phyloP scores from a whole-genome alignment of 2,888 invertebrate genomes.

The Ethmia dodecea region DNA sequence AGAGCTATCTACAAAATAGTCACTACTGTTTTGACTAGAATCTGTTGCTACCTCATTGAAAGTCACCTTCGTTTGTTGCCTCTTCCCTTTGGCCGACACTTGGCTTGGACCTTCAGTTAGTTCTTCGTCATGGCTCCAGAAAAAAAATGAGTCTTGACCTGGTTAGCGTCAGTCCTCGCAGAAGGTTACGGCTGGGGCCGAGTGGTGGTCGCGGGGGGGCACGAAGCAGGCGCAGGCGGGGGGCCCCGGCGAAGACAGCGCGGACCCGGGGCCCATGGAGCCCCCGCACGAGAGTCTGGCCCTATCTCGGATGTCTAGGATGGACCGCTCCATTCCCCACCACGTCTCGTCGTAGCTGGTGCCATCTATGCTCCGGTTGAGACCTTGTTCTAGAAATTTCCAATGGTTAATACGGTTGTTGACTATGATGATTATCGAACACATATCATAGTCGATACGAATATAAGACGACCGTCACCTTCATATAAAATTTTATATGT shows the following conservation, averaged over 20 bases:
- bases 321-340: constrained; percentile 48
- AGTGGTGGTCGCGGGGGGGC: constrained; percentile 68
- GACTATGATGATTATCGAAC: too few species aligned
- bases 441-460: too few species aligned
- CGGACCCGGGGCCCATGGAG: constrained; percentile 56
- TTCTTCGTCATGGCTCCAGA: constrained; percentile 25
- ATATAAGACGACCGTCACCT: too few species aligned
- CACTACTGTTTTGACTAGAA: constrained; percentile 2
- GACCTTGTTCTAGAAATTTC: constrained; percentile 47
- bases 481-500: too few species aligned
- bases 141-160: constrained; percentile 22
- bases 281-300: constrained; percentile 63
- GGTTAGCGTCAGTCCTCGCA: constrained; percentile 73
- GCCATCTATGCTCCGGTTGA: constrained; percentile 27
- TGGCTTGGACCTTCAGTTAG: neutral
- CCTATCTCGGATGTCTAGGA: constrained; percentile 51
- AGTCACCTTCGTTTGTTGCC: neutral
- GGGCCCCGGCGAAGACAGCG: constrained; percentile 60
- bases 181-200: constrained; percentile 80
- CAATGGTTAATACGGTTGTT: too few species aligned
- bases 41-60: neutral
- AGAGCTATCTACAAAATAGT: constrained; percentile 12
- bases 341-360: constrained; percentile 34
- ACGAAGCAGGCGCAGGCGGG: constrained; percentile 67
- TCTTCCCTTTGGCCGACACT: neutral